phyloP scores from a whole-genome alignment of 1,140 invertebrate species.

The Drosophila seguyi region DNA sequence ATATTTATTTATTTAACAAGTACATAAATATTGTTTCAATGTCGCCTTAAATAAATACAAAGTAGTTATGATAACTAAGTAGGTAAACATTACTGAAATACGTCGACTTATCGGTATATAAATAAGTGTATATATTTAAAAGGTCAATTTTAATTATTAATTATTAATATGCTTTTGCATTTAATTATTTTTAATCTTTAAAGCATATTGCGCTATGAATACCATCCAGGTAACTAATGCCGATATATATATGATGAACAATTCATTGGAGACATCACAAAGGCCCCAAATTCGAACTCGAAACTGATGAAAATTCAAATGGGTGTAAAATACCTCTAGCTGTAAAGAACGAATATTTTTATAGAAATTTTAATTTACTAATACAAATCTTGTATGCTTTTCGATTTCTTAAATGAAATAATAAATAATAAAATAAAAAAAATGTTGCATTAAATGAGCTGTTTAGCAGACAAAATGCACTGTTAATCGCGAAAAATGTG shows the following conservation, averaged over 20 bases:
- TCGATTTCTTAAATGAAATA: neutral
- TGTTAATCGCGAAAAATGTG: too few relatives aligned
- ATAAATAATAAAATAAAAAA: too few relatives aligned
- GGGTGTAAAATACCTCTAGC: constrained; percentile 53
- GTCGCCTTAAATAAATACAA: neutral
- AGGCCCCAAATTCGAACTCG: constrained; percentile 52
- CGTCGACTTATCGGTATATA: neutral
- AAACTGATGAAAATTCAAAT: constrained; percentile 43
- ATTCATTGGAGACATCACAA: constrained; percentile 58
- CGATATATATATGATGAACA: constrained; percentile 53
- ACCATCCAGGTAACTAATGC: constrained; percentile 52
- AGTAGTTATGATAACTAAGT: neutral
- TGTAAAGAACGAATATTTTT: constrained; percentile 1
- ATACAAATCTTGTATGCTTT: neutral
- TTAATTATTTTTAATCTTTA: constrained; percentile 8
- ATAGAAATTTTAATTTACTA: neutral
- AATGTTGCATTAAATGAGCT: too few relatives aligned
- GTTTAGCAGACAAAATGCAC: too few relatives aligned
- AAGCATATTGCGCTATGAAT: constrained; percentile 51
- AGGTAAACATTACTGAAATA: neutral
- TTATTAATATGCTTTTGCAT: neutral
- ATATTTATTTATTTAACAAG: neutral
- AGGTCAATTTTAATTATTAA: too few relatives aligned
- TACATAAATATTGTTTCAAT: neutral
- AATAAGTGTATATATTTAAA: neutral